A percentile compares a stretch with the other conserved stretches of the same genome.
Conservation (phyloP, 1,140 invertebrate species). For the Reticulitermes speratus region DNA sequence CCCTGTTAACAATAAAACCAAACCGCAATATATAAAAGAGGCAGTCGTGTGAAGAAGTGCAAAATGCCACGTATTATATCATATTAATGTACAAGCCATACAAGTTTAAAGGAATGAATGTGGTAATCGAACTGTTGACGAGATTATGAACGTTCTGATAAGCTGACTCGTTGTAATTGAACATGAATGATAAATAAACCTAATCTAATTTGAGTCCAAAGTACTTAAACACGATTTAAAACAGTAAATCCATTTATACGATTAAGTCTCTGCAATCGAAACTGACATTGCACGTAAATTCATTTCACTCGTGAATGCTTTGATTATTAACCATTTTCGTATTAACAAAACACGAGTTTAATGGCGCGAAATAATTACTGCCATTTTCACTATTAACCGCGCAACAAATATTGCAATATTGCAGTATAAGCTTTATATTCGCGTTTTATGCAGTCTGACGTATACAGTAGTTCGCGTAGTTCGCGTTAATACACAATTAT, state of each 20-base stretch:
- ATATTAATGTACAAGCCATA: no score
- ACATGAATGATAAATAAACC: not conserved
- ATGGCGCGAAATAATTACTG: not conserved
- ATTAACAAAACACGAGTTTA: not conserved
- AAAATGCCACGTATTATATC: no score
- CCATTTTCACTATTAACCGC: not conserved
- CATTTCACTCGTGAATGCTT: not conserved
- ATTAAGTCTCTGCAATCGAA: slow-evolving; percentile 2
- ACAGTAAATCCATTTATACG: not conserved
- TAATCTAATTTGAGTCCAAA: not conserved
- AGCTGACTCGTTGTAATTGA: not conserved
- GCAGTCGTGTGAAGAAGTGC: no score
- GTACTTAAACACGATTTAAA: not conserved
- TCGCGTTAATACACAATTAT: no score
- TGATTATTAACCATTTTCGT: not conserved
- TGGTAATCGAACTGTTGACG: not conserved
- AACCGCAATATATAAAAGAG: no score
- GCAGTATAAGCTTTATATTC: no score
- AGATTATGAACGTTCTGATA: not conserved
- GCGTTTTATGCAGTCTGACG: no score
- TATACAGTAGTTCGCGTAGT: no score
- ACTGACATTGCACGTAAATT: not conserved
- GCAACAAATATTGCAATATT: not conserved
- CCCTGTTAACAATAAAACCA: no score
- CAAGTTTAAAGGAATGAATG: not conserved